Percentiles rank a stretch among this genome's conserved stretches.
Evolutionary conservation across 2,113 vertebrate species (phyloP).

Genomic region (Murina feae): DNA sequence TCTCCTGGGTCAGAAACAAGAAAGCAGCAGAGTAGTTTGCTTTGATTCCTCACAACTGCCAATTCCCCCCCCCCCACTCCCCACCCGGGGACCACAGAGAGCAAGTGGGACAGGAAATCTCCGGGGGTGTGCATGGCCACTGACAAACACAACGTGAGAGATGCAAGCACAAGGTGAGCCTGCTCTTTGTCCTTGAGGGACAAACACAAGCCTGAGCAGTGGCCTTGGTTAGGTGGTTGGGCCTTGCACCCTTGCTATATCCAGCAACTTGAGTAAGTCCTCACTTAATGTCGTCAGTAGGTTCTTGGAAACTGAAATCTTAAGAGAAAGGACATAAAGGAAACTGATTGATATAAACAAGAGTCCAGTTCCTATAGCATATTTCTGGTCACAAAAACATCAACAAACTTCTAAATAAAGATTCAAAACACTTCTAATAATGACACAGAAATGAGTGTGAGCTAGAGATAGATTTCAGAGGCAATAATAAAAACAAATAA

Average conservation of each 20-base stretch:
- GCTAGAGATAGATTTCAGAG: not conserved
- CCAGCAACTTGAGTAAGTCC: not conserved
- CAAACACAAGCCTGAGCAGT: not conserved
- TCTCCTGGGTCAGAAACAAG: not conserved
- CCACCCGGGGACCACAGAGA: accelerated
- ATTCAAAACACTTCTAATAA: not conserved
- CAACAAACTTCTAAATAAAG: not conserved
- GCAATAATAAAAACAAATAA: not conserved
- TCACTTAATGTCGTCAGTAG: too few relatives aligned
- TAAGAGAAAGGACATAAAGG: not conserved
- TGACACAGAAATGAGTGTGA: not conserved
- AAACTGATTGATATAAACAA: not conserved
- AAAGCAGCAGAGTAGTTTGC: not conserved
- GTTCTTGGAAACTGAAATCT: too few relatives aligned
- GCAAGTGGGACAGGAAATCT: accelerated
- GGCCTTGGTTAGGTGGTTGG: not conserved
- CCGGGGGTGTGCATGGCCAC: accelerated
- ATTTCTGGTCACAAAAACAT: not conserved
- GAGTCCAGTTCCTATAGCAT: not conserved
- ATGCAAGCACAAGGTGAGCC: not conserved
- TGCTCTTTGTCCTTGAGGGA: not conserved
- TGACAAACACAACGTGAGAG: not conserved
- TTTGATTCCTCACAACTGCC: accelerated
- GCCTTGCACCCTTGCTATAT: not conserved
- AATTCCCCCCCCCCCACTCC: not conserved